Conservation (phyloP, 2,113 vertebrate genomes). For the Sminthopsis crassicaudata region DNA sequence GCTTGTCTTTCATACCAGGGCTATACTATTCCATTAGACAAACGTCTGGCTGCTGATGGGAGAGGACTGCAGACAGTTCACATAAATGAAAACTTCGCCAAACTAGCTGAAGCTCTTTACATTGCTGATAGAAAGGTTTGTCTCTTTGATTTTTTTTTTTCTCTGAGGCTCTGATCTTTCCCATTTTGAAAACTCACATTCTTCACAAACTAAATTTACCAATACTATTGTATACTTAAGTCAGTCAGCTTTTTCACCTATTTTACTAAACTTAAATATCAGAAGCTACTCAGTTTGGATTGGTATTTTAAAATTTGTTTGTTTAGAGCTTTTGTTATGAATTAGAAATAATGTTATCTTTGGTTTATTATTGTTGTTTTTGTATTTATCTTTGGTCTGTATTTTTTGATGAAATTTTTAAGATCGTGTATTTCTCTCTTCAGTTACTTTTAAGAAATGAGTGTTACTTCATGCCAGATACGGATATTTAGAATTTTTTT, state of each 20-base stretch:
- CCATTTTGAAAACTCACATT: not conserved
- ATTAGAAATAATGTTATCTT: not conserved
- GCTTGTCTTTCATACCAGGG: constrained; percentile 84
- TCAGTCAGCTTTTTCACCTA: not conserved
- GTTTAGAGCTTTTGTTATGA: not conserved
- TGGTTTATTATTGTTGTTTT: too few species aligned
- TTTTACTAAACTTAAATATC: constrained; percentile 17
- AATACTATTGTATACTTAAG: not conserved
- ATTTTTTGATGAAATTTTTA: not conserved
- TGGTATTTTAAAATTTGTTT: not conserved
- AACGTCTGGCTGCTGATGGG: constrained; percentile 97
- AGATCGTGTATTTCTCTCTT: not conserved
- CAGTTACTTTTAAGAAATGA: not conserved
- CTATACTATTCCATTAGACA: constrained; percentile 98
- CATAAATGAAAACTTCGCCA: constrained; percentile 99
- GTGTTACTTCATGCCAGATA: not conserved
- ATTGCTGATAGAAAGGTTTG: constrained; percentile 98
- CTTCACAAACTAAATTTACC: not conserved
- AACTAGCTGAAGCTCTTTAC: constrained; percentile 97
- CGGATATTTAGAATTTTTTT: not conserved
- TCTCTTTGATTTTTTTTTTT: constrained; percentile 48
- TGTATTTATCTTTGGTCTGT: not conserved
- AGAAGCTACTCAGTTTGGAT: not conserved
- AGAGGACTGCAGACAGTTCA: constrained; percentile 97
- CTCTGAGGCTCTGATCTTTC: constrained; percentile 25